Percentiles rank a stretch among this genome's conserved stretches.
Conservation (phyloP, 1,140 invertebrate genomes). For the Batillaria attramentaria region DNA sequence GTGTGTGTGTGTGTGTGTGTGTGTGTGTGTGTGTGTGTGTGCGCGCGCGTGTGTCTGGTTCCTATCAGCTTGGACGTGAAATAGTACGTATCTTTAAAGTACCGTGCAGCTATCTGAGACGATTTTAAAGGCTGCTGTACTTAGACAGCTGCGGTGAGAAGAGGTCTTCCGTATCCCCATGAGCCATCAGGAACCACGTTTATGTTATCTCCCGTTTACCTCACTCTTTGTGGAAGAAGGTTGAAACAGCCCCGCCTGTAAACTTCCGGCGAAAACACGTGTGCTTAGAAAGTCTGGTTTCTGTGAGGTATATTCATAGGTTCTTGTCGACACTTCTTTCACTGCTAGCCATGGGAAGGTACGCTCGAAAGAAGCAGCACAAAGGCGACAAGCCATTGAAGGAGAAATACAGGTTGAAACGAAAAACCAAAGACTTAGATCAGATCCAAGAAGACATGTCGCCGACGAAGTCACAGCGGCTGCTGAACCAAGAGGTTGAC, state of each 20-base stretch:
- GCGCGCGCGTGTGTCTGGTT: not conserved
- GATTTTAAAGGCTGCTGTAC: too few species aligned
- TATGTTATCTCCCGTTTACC: too few species aligned
- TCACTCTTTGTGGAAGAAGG: too few species aligned
- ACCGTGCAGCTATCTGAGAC: not conserved
- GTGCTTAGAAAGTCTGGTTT: too few species aligned
- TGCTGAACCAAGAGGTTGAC: conserved; percentile 90
- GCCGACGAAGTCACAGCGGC: conserved; percentile 79
- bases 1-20: too few species aligned
- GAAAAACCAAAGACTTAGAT: conserved; percentile 74
- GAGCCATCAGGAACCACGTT: too few species aligned
- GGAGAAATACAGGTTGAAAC: conserved; percentile 73
- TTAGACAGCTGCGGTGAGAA: too few species aligned
- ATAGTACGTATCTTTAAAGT: not conserved
- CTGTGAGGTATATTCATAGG: too few species aligned
- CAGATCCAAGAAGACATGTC: conserved; percentile 86
- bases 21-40: conserved; percentile 2
- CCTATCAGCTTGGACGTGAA: not conserved
- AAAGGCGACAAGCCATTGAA: conserved; percentile 67
- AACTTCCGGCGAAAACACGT: too few species aligned
- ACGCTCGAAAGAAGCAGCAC: conserved; percentile 61
- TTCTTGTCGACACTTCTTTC: not conserved
- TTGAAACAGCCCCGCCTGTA: too few species aligned
- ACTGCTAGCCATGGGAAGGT: conserved; percentile 55
- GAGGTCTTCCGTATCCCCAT: too few species aligned